Evolutionary conservation across 2,113 vertebrate species (phyloP), one percentile per base, ranked within the genome.

Genomic region (Callopanchax toddi): DNA sequence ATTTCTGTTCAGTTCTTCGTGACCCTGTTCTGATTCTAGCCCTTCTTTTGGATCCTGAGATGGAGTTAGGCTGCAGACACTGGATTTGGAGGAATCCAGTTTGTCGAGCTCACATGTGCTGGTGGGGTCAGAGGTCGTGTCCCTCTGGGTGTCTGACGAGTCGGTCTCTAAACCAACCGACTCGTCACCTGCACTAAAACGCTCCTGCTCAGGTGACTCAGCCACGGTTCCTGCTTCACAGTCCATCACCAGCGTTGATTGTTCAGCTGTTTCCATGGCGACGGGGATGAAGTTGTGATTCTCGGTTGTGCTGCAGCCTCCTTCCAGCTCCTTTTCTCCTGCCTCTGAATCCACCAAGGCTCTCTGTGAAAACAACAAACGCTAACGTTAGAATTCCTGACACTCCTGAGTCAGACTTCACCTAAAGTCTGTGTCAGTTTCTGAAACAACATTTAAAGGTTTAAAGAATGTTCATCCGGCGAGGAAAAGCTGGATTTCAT

Each of bases 221-320:
- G 74, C 71, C 62, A 78, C 65, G 53, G 71, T 76, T 68, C 89
- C 86, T 77, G 74, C 85, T 83, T 88, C 87, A 78, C 75, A 82
- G 65, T 89, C 85, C 61, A 64, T 82, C 48, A 54, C 81, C 48
- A 60, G 63, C 66, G 71, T 71, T 75, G 82, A 86, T 87, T 87
- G 86, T 84, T 91, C 88, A 67, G 71, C 69, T 43, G 92, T 93
- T 89, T 93, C 92, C 92, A 94, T 92, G 85, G 92, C 78, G 82
- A 93, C 81, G 21, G 81, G 65, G 66, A 77, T 67, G 49, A 69
- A 83, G 66, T 75, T 84, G 70, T 78, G 81, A 84, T 84, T 90
- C 59, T 84, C 82, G 76, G 84, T 76, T 84, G 63, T 71, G 76
- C 82, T 85, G 87, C 71, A 83, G 74, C 56, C 75, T 82, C 86